phyloP scores from a whole-genome alignment of 64 coral and sea anemone genomes.

The Cladopsammia gracilis region DNA sequence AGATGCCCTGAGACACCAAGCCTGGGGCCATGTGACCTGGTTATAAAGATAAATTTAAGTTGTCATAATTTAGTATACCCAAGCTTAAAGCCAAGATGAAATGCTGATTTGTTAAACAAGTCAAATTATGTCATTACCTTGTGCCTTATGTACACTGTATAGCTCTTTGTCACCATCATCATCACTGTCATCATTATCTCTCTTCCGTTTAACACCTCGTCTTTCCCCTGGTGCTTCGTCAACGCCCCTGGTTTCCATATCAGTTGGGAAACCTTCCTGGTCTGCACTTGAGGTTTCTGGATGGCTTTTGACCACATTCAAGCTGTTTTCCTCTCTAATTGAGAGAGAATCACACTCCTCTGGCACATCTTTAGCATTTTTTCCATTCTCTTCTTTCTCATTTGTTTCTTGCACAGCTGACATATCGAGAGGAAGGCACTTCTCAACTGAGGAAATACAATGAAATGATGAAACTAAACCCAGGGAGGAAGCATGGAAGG shows the following conservation, averaged over 20 bases:
- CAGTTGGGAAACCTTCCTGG: not conserved
- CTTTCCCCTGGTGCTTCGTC: not conserved
- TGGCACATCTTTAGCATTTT: not conserved
- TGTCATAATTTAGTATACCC: too few relatives aligned
- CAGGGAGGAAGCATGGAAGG: too few relatives aligned
- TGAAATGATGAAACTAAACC: not conserved
- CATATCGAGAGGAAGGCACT: not conserved
- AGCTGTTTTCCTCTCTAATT: not conserved
- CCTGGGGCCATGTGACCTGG: too few relatives aligned
- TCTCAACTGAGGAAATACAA: not conserved
- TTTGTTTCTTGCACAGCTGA: not conserved
- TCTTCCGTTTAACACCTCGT: constrained; percentile 30
- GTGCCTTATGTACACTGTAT: not conserved
- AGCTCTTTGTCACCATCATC: not conserved
- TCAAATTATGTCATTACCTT: not conserved
- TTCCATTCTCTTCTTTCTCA: not conserved
- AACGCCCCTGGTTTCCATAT: not conserved
- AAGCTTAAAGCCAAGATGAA: too few relatives aligned
- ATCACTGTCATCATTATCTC: constrained; percentile 5
- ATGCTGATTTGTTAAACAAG: too few relatives aligned
- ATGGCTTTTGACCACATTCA: not conserved
- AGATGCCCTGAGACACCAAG: too few relatives aligned
- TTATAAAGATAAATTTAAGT: too few relatives aligned
- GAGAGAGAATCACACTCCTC: not conserved
- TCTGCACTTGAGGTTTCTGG: too few relatives aligned